Evolutionary conservation across 2,113 vertebrate species (phyloP).

Genomic region (Melanotaenia duboulayi): DNA sequence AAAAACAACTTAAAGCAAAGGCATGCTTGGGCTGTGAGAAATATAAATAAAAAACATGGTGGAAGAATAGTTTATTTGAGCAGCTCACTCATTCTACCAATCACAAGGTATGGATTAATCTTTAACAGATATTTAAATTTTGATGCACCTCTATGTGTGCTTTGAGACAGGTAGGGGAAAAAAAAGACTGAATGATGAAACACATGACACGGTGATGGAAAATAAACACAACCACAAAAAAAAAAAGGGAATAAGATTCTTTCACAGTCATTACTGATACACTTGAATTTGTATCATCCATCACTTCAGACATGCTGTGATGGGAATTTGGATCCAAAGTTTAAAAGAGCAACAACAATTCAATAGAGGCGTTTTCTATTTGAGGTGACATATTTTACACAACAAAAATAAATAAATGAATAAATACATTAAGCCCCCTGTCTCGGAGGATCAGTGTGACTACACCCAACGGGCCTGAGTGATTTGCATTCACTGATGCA

Average conservation of each 20-base stretch:
- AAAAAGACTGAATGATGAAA: constrained; percentile 48
- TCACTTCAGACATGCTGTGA: constrained; percentile 18
- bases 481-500: constrained; percentile 32
- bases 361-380: constrained; percentile 1
- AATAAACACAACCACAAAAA: no score
- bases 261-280: background rate
- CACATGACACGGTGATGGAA: background rate
- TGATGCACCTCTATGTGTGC: constrained; percentile 96
- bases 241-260: background rate
- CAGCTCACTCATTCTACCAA: constrained; percentile 79
- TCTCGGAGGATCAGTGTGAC: constrained; percentile 10
- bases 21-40: background rate
- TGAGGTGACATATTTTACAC: constrained; percentile 5
- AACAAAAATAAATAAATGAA: constrained; percentile 43
- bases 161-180: constrained; percentile 83
- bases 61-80: constrained; percentile 88
- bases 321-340: constrained; percentile 9
- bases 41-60: constrained; percentile 1
- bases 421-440: constrained; percentile 26
- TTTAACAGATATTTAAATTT: constrained; percentile 91
- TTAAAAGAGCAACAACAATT: background rate
- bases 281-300: constrained; percentile 3
- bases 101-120: constrained; percentile 90
- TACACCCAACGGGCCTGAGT: constrained; percentile 18
- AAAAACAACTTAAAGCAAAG: background rate